These are phyloP conservation scores for Trichomycterus rosablanca DNA, from an alignment of 2,113 vertebrate genomes.

Conservation along the genomic window DNA sequence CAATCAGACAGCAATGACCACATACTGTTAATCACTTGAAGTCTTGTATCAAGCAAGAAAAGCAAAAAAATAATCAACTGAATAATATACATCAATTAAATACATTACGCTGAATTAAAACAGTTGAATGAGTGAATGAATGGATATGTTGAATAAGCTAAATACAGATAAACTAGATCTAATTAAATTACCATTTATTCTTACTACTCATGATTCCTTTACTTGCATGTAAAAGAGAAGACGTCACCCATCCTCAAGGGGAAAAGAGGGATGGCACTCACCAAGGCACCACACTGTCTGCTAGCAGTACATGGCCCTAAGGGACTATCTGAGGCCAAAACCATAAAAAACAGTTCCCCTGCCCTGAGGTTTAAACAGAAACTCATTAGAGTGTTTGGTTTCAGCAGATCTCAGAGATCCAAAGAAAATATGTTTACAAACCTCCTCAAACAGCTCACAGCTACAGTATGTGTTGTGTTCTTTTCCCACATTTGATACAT, in stretches of 20 bases:
- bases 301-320: conserved; percentile 15
- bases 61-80: no score
- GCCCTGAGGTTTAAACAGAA: conserved; percentile 57
- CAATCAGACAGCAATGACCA: no score
- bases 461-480: conserved; percentile 22
- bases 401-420: conserved; percentile 39
- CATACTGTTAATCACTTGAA: no score
- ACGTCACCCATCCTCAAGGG: neutral
- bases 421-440: conserved; percentile 52
- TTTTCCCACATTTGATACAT: conserved; percentile 33
- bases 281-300: conserved; percentile 34
- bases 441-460: conserved; percentile 26
- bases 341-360: conserved; percentile 29
- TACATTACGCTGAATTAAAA: no score
- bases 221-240: conserved; percentile 1
- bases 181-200: no score
- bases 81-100: no score
- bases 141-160: no score
- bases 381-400: conserved; percentile 39
- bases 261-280: neutral
- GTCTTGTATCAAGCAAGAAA: no score
- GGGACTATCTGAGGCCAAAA: conserved; percentile 17
- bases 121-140: no score
- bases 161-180: no score
- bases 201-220: no score